Conservation (phyloP, 1,140 invertebrate genomes). For the Drosophila pallidifrons region DNA sequence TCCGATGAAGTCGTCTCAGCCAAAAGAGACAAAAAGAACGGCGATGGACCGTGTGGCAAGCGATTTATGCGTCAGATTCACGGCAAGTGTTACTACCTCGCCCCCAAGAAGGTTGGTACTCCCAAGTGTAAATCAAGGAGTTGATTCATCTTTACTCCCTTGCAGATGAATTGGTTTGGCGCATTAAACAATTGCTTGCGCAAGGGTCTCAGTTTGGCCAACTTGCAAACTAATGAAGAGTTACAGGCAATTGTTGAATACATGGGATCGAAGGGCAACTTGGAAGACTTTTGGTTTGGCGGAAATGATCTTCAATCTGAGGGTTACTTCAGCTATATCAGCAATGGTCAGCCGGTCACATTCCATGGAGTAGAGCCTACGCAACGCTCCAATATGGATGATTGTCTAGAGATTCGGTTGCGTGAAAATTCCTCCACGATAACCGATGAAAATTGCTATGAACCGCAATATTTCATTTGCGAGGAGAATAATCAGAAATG, state of each 20-base stretch:
- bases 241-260: conserved; percentile 33
- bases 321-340: conserved; percentile 62
- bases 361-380: conserved; percentile 35
- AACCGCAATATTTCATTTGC: conserved; percentile 67
- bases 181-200: conserved; percentile 87
- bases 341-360: conserved; percentile 38
- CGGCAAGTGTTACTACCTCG: conserved; percentile 63
- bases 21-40: conserved; percentile 4
- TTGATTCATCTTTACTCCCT: neutral
- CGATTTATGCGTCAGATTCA: conserved; percentile 47
- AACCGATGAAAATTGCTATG: conserved; percentile 62
- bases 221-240: conserved; percentile 67
- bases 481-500: conserved; percentile 39
- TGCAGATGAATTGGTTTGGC: conserved; percentile 68
- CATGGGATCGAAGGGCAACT: conserved; percentile 26
- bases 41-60: conserved; percentile 58
- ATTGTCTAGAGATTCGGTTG: conserved; percentile 63
- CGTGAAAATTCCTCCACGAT: conserved; percentile 45
- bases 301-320: conserved; percentile 65
- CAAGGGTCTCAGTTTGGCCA: conserved; percentile 88
- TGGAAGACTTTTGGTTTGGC: conserved; percentile 68
- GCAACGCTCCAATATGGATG: conserved; percentile 58
- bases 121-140: neutral
- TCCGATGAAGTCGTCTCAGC: conserved; percentile 43
- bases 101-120: conserved; percentile 57